phyloP scores from a whole-genome alignment of 2,113 vertebrate genomes.

The Ictalurus punctatus region DNA sequence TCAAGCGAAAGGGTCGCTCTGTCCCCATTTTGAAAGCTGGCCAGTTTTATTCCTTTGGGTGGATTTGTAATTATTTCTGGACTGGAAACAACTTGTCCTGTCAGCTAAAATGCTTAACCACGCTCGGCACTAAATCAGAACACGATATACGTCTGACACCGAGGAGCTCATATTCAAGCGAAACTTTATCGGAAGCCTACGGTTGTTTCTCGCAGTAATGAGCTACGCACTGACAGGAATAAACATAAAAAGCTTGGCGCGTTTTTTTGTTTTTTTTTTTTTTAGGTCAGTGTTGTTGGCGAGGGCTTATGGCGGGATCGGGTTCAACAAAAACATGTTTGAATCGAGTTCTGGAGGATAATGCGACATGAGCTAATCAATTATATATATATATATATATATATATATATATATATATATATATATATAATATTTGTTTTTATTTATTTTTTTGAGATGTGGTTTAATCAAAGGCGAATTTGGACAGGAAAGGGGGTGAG shows the following conservation, averaged over 20 bases:
- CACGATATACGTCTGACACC: not conserved
- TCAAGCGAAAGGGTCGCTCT: not conserved
- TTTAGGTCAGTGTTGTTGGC: conserved; percentile 28
- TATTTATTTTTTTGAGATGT: not conserved
- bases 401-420: too few species aligned
- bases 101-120: not conserved
- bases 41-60: not conserved
- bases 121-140: not conserved
- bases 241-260: conserved; percentile 35
- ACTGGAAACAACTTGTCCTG: not conserved
- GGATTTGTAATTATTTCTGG: not conserved
- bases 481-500: conserved; percentile 30
- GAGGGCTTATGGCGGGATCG: conserved; percentile 30
- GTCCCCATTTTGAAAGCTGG: not conserved
- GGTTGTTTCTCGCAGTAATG: conserved; percentile 43
- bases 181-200: not conserved
- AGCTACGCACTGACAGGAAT: conserved; percentile 40
- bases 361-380: not conserved
- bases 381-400: not conserved
- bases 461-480: conserved; percentile 47
- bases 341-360: not conserved
- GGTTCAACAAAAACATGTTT: conserved; percentile 19
- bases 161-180: not conserved
- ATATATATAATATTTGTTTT: too few species aligned
- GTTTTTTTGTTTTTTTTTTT: conserved; percentile 41